Evolutionary conservation across 1,140 invertebrate genomes (phyloP), one percentile per base, ranked within the genome.

Genomic region (Acromyrmex heyeri): DNA sequence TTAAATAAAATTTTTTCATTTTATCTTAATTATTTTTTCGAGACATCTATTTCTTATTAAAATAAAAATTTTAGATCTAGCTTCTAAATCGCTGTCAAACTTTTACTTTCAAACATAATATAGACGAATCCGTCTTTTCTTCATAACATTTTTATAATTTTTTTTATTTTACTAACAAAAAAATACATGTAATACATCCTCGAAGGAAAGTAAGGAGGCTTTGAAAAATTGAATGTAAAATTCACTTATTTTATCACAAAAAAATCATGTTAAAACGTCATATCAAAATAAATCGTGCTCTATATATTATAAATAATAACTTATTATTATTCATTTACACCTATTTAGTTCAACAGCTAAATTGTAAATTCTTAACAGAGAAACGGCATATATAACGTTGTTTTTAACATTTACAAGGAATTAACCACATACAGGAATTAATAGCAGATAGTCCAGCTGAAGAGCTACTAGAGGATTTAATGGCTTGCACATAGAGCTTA

Each of bases 381-480:
- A 24, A 50, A 50, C 12, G 34, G 5, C 24, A 21, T 8, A 27
- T 70, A 55, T 70, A 61, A 48, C 30, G 18, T 21, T 44, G 67
- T 4, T 62, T 61, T 83, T 50, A 82, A 83, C 38, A 44, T 57
- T 70, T 57, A 57, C 21, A 61, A 75, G 55, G 55, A 75, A 83
- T 48, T 62, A 82, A 72, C 21, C 24, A 75, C 5, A 38, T 59
- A 69, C 21, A 57, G 44, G 55, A 75, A 83, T 57, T 59, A 75
- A 73, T n/a, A 24, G 12, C 21, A 30, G n/a, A 38, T 24, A 48
- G 10, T 82, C 6, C 7, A 73, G 50, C 5, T 27, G 48, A 30
- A 70, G 7, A 55, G 21, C 10, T 53, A 44, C 21, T 18, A n/a
- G 16, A 0, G 16, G 10, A 38, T 70, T 48, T 55, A 44, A 24